Conservation (phyloP, 2,888 invertebrate genomes). For the Dynastes maya region DNA sequence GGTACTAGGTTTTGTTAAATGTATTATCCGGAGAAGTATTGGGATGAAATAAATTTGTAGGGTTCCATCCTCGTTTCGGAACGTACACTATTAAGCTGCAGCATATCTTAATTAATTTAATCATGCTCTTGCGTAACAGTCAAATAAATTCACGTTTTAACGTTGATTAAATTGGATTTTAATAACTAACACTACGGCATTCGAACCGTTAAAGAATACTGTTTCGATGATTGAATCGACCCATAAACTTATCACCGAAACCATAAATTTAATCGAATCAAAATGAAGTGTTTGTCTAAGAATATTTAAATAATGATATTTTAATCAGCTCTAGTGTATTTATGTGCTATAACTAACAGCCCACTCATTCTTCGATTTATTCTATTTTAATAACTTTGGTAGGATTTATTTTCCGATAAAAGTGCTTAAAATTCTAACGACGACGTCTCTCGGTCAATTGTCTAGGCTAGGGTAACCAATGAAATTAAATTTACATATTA, state of each 20-base stretch:
- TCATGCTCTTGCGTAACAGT: conserved; percentile 45
- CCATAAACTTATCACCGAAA: conserved; percentile 48
- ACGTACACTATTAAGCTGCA: conserved; percentile 43
- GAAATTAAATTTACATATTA: conserved; percentile 22
- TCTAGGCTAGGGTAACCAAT: conserved; percentile 5
- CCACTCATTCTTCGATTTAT: conserved; percentile 34
- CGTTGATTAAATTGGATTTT: conserved; percentile 49
- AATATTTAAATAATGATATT: conserved; percentile 47
- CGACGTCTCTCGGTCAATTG: conserved; percentile 17
- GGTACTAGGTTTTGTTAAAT: conserved; percentile 35
- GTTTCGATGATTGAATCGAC: conserved; percentile 43
- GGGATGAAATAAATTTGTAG: conserved; percentile 49
- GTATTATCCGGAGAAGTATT: conserved; percentile 36
- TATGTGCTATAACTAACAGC: conserved; percentile 15
- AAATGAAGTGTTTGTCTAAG: conserved; percentile 48
- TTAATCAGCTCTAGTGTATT: conserved; percentile 39
- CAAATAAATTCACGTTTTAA: conserved; percentile 50
- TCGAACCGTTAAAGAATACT: conserved; percentile 14
- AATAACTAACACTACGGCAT: conserved; percentile 36
- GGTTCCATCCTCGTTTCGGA: conserved; percentile 42
- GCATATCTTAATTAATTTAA: conserved; percentile 53
- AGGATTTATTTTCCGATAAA: conserved; percentile 38
- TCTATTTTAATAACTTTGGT: conserved; percentile 37
- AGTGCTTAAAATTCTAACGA: conserved; percentile 16
- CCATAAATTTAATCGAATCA: conserved; percentile 53